Evolutionary conservation across 2,113 vertebrate genomes (phyloP).

Genomic region (Hystrix cristata): DNA sequence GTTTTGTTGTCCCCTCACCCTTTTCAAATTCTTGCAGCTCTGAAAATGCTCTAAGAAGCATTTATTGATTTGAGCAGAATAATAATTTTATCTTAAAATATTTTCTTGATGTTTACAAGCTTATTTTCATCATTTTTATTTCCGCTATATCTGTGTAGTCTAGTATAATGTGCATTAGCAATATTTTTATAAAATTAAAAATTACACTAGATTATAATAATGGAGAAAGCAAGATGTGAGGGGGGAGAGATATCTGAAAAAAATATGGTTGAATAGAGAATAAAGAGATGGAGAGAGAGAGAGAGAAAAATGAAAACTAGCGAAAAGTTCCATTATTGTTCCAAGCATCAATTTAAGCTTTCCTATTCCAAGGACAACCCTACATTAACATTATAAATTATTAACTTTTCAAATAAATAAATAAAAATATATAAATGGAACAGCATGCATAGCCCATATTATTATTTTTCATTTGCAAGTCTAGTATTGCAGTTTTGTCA

Average conservation of each 20-base stretch:
- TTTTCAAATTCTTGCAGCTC: neutral
- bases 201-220: neutral
- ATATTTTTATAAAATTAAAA: constrained; percentile 1
- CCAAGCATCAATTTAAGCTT: neutral
- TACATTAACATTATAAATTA: neutral
- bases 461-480: neutral
- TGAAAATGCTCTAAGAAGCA: neutral
- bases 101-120: neutral
- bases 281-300: neutral
- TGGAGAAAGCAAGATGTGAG: neutral
- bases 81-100: neutral
- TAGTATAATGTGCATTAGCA: neutral
- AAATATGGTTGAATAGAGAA: neutral
- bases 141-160: neutral
- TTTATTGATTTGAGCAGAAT: neutral
- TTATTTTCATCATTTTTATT: neutral
- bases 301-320: neutral
- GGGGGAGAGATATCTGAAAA: neutral
- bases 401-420: neutral
- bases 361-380: neutral
- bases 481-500: neutral
- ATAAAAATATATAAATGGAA: neutral
- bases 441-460: neutral
- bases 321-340: neutral
- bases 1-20: neutral